These are phyloP conservation scores for Marmota monax DNA, from an alignment of 2,113 vertebrate species.

Conservation along the genomic window DNA sequence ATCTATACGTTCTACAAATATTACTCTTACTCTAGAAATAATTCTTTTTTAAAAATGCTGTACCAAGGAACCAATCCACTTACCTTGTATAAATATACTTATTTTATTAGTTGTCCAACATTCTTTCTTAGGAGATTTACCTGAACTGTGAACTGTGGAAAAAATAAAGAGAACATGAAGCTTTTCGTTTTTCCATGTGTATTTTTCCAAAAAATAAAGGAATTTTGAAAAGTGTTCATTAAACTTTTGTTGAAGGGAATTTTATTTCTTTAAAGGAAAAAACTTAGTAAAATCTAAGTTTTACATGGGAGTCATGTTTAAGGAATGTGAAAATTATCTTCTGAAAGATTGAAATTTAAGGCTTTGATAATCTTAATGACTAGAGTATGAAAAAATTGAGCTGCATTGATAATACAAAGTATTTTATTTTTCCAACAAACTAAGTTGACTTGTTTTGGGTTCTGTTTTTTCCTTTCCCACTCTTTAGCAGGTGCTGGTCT, in stretches of 20 bases:
- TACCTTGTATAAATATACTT: background rate
- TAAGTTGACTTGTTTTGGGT: slow-evolving; percentile 49
- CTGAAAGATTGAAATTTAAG: slow-evolving; percentile 13
- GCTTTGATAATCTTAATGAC: background rate
- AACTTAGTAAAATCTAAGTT: background rate
- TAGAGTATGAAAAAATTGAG: background rate
- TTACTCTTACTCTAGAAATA: background rate
- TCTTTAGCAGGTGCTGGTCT: slow-evolving; percentile 37
- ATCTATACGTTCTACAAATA: background rate
- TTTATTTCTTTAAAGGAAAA: slow-evolving; percentile 40
- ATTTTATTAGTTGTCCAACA: background rate
- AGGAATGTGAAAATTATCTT: background rate
- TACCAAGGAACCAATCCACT: background rate
- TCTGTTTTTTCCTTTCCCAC: slow-evolving; percentile 59
- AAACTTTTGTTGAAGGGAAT: slow-evolving; percentile 9
- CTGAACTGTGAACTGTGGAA: background rate
- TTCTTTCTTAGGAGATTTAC: background rate
- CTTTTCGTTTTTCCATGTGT: background rate
- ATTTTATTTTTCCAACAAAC: background rate
- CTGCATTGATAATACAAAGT: background rate
- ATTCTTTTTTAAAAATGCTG: background rate
- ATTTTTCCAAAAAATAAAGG: slow-evolving; percentile 3
- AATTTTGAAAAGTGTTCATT: background rate
- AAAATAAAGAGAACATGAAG: background rate
- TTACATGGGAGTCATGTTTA: slow-evolving; percentile 15